Percentiles rank a stretch among this genome's conserved stretches.
These are phyloP conservation scores for Pholis gunnellus DNA, from an alignment of 2,113 vertebrate species.

Conservation along the genomic window DNA sequence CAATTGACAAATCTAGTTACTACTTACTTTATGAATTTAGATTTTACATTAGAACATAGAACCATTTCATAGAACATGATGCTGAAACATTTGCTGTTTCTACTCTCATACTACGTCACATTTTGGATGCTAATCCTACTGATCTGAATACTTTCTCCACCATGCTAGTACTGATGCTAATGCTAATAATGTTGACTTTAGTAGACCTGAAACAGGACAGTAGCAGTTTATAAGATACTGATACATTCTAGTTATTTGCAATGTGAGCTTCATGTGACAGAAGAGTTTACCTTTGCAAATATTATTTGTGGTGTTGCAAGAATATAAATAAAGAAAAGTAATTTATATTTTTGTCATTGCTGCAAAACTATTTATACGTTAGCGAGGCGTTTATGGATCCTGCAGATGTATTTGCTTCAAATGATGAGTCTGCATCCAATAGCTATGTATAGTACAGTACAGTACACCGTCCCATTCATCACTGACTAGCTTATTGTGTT, in stretches of 20 bases:
- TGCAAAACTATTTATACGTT: slow-evolving; percentile 57
- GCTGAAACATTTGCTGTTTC: background rate
- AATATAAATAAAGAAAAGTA: slow-evolving; percentile 7
- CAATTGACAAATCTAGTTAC: background rate
- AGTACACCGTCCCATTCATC: slow-evolving; percentile 53
- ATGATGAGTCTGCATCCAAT: slow-evolving; percentile 38
- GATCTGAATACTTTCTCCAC: background rate
- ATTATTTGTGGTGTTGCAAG: slow-evolving; percentile 10
- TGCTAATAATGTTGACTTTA: background rate
- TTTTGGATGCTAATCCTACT: background rate
- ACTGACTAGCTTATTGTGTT: slow-evolving; percentile 40
- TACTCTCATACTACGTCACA: background rate
- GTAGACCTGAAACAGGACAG: background rate
- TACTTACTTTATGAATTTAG: background rate
- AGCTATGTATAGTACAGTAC: slow-evolving; percentile 37
- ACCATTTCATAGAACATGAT: background rate
- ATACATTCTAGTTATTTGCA: background rate
- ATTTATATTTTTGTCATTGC: slow-evolving; percentile 41
- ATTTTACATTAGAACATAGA: background rate
- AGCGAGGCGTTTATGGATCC: slow-evolving; percentile 24
- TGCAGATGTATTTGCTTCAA: slow-evolving; percentile 25
- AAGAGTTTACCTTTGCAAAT: slow-evolving; percentile 15
- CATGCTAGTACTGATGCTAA: background rate
- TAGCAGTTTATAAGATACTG: background rate
- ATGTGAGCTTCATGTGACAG: background rate